A percentile compares a stretch with the other conserved stretches of the same genome.
Evolutionary conservation across 2,113 vertebrate species (phyloP).

Genomic region (Mesembrinibis cayennensis): DNA sequence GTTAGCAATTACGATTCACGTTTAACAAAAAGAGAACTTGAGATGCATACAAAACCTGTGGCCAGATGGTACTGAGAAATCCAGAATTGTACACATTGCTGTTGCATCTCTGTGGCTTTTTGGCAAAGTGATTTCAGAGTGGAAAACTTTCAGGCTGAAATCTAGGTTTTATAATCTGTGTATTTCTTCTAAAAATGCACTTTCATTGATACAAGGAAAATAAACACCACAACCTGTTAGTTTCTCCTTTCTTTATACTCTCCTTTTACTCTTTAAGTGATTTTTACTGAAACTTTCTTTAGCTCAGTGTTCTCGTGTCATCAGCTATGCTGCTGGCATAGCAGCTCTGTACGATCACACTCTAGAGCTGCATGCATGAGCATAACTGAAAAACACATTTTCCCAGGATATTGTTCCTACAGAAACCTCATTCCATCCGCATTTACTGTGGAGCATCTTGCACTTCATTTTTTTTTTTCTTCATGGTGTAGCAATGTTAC

Average conservation of each 20-base stretch:
- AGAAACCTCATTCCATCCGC: neutral
- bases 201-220: neutral
- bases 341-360: neutral
- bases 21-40: neutral
- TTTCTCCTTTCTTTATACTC: neutral
- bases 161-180: neutral
- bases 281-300: neutral
- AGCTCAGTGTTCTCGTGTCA: neutral
- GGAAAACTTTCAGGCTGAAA: neutral
- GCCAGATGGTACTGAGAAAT: neutral
- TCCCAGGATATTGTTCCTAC: neutral
- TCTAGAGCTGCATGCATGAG: neutral
- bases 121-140: neutral
- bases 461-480: too few species aligned
- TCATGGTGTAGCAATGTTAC: neutral
- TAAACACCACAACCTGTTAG: neutral
- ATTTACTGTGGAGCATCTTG: neutral
- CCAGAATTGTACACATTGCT: fast-evolving
- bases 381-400: neutral
- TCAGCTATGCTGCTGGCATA: too few species aligned
- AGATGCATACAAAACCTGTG: neutral
- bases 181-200: neutral
- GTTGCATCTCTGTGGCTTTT: neutral
- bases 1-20: neutral
- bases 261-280: neutral